A percentile compares a stretch with the other conserved stretches of the same genome.
phyloP scores from a whole-genome alignment of 1,140 invertebrate species.

The Zaprionus vittiger region DNA sequence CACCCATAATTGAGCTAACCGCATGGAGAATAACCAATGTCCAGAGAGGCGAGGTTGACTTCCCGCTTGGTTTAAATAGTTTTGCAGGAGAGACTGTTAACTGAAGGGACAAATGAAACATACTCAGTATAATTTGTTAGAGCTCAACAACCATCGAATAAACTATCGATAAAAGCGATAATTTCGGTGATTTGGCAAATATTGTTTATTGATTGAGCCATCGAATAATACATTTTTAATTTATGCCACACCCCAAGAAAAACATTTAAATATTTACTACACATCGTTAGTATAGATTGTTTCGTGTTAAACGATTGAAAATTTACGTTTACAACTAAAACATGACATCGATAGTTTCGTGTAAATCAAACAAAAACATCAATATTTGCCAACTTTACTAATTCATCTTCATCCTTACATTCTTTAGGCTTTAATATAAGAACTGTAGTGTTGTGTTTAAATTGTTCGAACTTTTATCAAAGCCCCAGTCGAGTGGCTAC shows the following conservation, averaged over 20 bases:
- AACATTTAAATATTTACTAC: too few relatives aligned
- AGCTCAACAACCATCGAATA: too few relatives aligned
- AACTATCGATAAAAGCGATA: too few relatives aligned
- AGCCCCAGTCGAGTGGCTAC: slow-evolving; percentile 49
- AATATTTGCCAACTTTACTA: neutral
- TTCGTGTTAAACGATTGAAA: too few relatives aligned
- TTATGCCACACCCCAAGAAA: too few relatives aligned
- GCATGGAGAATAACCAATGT: slow-evolving; percentile 16
- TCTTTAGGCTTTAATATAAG: neutral
- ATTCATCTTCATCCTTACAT: neutral
- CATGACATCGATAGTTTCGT: neutral
- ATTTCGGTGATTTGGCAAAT: too few relatives aligned
- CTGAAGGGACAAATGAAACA: neutral
- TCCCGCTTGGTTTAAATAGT: neutral
- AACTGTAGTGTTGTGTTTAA: neutral
- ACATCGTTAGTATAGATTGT: too few relatives aligned
- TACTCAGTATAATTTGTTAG: neutral
- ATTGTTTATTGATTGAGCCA: too few relatives aligned
- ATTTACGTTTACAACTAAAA: too few relatives aligned
- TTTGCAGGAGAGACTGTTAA: neutral
- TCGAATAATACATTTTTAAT: too few relatives aligned
- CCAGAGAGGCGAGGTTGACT: neutral
- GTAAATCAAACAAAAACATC: neutral
- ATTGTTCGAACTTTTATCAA: slow-evolving; percentile 42
- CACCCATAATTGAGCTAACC: slow-evolving; percentile 53